phyloP scores from a whole-genome alignment of 2,888 invertebrate genomes.

The Sussaba pulchella region DNA sequence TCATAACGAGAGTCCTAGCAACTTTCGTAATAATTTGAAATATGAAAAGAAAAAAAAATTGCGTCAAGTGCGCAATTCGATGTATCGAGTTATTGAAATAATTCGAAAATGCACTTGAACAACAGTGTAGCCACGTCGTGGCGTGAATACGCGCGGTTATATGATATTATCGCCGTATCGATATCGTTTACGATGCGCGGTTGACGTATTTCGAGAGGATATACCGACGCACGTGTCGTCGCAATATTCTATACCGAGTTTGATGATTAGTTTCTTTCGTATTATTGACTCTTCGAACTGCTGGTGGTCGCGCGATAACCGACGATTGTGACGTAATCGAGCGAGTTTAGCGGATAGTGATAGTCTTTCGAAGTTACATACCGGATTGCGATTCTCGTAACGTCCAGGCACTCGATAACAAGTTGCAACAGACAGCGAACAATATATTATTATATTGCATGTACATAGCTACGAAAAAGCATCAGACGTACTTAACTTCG shows the following conservation, averaged over 20 bases:
- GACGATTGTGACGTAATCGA: slow-evolving; percentile 38
- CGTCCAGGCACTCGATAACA: slow-evolving; percentile 49
- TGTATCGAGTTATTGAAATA: background rate
- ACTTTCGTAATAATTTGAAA: background rate
- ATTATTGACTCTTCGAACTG: slow-evolving; percentile 54
- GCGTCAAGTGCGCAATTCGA: background rate
- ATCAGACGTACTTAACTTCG: background rate
- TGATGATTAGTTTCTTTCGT: slow-evolving; percentile 23
- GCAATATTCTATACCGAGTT: background rate
- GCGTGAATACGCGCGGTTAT: no score
- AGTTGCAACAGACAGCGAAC: slow-evolving; percentile 45
- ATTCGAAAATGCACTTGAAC: background rate
- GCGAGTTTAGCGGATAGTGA: slow-evolving; percentile 11
- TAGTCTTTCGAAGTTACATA: background rate
- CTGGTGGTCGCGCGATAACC: slow-evolving; percentile 64
- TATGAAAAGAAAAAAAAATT: background rate
- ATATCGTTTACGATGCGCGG: background rate
- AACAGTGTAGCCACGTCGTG: no score
- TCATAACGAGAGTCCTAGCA: background rate
- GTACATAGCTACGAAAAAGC: no score
- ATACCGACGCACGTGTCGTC: background rate
- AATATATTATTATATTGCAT: background rate
- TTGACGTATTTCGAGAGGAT: slow-evolving; percentile 2
- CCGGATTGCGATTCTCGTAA: slow-evolving; percentile 45
- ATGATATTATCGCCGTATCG: background rate